Conservation (phyloP, 92 coral and sea anemone species). For the Nematostella vectensis region DNA sequence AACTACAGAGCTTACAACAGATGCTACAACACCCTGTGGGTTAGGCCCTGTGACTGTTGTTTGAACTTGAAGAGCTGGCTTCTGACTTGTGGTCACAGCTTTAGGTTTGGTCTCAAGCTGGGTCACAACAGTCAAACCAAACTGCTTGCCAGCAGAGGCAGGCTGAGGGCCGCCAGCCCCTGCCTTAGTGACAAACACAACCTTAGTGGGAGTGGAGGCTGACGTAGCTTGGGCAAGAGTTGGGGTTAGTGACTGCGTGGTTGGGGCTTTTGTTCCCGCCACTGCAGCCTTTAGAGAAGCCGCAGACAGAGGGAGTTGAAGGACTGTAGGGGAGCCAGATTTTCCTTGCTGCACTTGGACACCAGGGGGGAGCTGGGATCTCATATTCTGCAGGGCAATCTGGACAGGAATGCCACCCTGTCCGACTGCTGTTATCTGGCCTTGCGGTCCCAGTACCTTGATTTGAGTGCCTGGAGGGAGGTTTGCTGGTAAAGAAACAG, state of each 20-base stretch:
- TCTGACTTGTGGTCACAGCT: neutral
- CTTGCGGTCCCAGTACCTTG: slow-evolving; percentile 72
- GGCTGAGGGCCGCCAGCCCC: slow-evolving; percentile 7
- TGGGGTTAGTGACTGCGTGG: neutral
- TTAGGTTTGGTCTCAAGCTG: slow-evolving; percentile 24
- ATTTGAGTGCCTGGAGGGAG: slow-evolving; percentile 74
- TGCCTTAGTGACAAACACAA: slow-evolving; percentile 5
- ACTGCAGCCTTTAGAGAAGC: slow-evolving; percentile 6
- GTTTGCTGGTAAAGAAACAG: slow-evolving; percentile 57
- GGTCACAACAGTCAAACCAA: slow-evolving; percentile 24
- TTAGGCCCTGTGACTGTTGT: neutral
- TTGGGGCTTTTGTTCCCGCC: slow-evolving; percentile 14
- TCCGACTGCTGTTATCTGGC: slow-evolving; percentile 79
- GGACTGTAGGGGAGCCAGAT: slow-evolving; percentile 32
- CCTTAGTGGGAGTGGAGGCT: slow-evolving; percentile 8
- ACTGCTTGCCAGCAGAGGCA: slow-evolving; percentile 9
- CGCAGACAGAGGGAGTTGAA: slow-evolving; percentile 30
- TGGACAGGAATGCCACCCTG: slow-evolving; percentile 85
- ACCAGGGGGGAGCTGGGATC: slow-evolving; percentile 49
- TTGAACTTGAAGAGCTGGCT: neutral
- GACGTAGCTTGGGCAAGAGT: neutral
- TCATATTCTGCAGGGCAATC: slow-evolving; percentile 61
- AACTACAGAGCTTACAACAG: neutral
- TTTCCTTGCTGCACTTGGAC: slow-evolving; percentile 53
- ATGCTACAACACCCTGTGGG: neutral